Conservation (phyloP, 2,888 invertebrate species). For the Tromatobia lineatoria region DNA sequence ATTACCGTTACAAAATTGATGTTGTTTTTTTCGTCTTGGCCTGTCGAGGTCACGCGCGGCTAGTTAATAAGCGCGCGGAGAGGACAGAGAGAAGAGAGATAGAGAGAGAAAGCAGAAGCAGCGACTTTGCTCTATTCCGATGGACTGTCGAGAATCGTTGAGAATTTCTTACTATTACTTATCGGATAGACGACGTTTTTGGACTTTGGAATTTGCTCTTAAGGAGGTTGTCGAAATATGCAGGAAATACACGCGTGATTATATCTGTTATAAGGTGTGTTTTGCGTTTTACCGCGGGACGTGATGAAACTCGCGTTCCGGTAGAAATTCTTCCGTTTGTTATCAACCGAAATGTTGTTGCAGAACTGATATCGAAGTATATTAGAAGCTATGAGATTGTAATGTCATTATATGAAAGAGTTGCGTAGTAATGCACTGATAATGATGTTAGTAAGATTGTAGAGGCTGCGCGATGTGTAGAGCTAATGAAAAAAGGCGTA, state of each 20-base stretch:
- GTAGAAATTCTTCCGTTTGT: too few relatives aligned
- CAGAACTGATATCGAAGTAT: not conserved
- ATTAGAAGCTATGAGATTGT: not conserved
- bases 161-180: conserved; percentile 27
- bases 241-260: not conserved
- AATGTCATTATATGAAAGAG: not conserved
- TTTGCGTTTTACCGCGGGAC: not conserved
- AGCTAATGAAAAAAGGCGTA: not conserved
- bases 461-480: not conserved
- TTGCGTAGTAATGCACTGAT: not conserved
- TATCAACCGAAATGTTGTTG: too few relatives aligned
- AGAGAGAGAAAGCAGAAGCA: not conserved
- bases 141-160: not conserved
- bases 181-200: not conserved
- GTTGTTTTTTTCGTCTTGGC: conserved; percentile 30
- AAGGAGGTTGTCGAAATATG: not conserved
- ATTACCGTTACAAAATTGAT: conserved; percentile 45
- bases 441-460: not conserved
- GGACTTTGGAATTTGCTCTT: conserved; percentile 66
- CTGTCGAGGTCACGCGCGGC: conserved; percentile 47
- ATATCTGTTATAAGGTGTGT: not conserved
- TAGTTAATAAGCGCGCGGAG: not conserved
- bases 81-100: not conserved
- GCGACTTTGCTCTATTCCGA: not conserved
- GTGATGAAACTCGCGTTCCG: too few relatives aligned